A percentile compares a stretch with the other conserved stretches of the same genome.
Evolutionary conservation across 2,113 vertebrate species (phyloP).

Genomic region (Perccottus glenii): DNA sequence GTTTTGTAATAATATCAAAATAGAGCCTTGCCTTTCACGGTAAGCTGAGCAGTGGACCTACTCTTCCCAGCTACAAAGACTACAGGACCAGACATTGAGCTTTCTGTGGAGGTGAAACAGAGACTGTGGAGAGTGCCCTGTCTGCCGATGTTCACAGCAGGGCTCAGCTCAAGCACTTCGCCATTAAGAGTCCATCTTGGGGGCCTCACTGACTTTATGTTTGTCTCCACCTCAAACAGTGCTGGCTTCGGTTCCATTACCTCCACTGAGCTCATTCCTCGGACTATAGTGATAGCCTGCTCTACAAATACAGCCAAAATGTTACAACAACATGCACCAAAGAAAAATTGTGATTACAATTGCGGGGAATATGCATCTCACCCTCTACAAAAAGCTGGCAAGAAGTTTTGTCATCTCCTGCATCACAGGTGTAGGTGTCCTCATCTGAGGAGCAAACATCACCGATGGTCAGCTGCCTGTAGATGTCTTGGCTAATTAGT

Average conservation of each 20-base stretch:
- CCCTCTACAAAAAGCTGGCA: constrained; percentile 95
- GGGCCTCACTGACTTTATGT: constrained; percentile 84
- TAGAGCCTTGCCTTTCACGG: constrained; percentile 84
- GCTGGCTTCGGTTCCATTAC: constrained; percentile 89
- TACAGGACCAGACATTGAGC: constrained; percentile 88
- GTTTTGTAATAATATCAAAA: neutral
- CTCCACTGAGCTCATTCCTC: constrained; percentile 83
- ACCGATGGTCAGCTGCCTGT: constrained; percentile 89
- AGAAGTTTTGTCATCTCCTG: constrained; percentile 87
- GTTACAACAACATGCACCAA: neutral
- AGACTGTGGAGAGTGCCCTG: constrained; percentile 86
- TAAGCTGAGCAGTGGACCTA: constrained; percentile 86
- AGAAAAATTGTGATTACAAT: neutral
- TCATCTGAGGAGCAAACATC: constrained; percentile 87
- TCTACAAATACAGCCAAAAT: constrained; percentile 79
- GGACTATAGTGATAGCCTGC: constrained; percentile 89
- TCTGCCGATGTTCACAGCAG: constrained; percentile 81
- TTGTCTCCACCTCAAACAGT: constrained; percentile 89
- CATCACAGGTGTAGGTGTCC: constrained; percentile 91
- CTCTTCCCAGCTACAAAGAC: constrained; percentile 93
- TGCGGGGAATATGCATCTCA: constrained; percentile 56
- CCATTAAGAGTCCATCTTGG: constrained; percentile 89
- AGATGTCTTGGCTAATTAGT: constrained; percentile 86
- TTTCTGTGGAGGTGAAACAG: constrained; percentile 82
- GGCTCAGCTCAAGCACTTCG: constrained; percentile 77